A percentile compares a stretch with the other conserved stretches of the same genome.
These are phyloP conservation scores for Danionella dracula DNA, from an alignment of 2,797 vertebrate species.

Conservation along the genomic window DNA sequence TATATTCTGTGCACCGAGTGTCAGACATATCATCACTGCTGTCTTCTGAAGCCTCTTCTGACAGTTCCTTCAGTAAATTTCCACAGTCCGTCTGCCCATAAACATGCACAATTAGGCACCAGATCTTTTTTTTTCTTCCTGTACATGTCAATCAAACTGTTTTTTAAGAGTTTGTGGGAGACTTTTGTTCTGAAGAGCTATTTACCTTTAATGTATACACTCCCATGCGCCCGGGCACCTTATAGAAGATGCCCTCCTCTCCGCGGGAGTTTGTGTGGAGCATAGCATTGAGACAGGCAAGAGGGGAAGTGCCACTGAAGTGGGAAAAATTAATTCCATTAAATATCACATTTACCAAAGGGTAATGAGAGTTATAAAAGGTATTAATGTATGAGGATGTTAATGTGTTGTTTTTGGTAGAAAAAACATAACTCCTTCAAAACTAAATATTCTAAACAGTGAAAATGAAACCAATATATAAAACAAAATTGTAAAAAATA, in stretches of 20 bases:
- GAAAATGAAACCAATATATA: no score
- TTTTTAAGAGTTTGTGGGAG: background rate
- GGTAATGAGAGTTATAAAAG: no score
- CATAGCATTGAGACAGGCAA: constrained; percentile 98
- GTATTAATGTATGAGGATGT: no score
- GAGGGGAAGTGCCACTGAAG: constrained; percentile 89
- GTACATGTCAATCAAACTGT: no score
- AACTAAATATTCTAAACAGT: no score
- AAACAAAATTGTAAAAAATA: no score
- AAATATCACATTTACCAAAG: no score
- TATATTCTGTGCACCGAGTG: constrained; percentile 81
- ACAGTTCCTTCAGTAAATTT: constrained; percentile 82
- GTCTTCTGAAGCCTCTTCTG: constrained; percentile 87
- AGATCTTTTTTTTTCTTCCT: constrained; percentile 6
- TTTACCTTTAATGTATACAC: constrained; percentile 92
- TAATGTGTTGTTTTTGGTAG: no score
- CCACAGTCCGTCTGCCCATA: constrained; percentile 83
- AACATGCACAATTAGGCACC: background rate
- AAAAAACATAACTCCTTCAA: no score
- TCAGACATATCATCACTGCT: constrained; percentile 89
- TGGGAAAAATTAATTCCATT: no score
- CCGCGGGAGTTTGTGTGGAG: constrained; percentile 96
- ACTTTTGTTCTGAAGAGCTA: no score
- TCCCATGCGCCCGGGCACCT: constrained; percentile 95
- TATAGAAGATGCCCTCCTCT: constrained; percentile 97